Base-by-base conservation (phyloP, 2,113 vertebrate species). In the Rhynchomys soricoides region DNA sequence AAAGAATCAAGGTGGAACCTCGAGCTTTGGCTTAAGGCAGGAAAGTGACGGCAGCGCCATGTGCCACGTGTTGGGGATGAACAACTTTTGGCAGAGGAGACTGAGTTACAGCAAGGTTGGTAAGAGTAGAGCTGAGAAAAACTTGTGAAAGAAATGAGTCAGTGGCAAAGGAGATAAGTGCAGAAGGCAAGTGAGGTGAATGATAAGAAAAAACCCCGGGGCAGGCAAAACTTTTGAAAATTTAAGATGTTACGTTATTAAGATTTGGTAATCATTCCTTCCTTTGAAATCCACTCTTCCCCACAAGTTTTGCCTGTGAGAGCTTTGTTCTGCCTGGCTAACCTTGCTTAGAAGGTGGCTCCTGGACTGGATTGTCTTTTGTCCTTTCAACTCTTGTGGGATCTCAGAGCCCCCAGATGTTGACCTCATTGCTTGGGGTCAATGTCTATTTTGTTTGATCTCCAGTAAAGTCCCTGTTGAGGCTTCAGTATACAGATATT, bases 61-160 rank as follows among this genome's bases (percentile, higher is more conserved):
- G 19, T 10, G 7, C 31, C 19, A 0, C 0, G 9, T 1, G 24
- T 10, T 0, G 0, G 21, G 59, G 34, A 2, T 59, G 37, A 40
- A 79, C 13, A 22, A 15, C 0, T 70, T 26, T 7, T 0, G 31
- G 57, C 62, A 50, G 24, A 31, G 43, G 48, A 81, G 40, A 45
- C 4, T 1, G 48, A 34, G 45, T 40, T 37, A 40, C 26, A 55
- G 91, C 11, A 16, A 75, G 71, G 37, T 31, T 40, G 55, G 40
- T 87, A 31, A 50, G 40, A 11, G 74, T 40, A 70, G 93, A 81
- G 57, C 9, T 22, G 21, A 85, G 79, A 50, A 62, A 91, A 90
- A 93, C 48, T 6, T 16, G 37, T 50, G 82, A 45, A 19, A 74
- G 66, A 45, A 86, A 74, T 75, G 95, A 94, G 93, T 91, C 89